Conservation (phyloP, 1,140 invertebrate species). For the Cepaea nemoralis region DNA sequence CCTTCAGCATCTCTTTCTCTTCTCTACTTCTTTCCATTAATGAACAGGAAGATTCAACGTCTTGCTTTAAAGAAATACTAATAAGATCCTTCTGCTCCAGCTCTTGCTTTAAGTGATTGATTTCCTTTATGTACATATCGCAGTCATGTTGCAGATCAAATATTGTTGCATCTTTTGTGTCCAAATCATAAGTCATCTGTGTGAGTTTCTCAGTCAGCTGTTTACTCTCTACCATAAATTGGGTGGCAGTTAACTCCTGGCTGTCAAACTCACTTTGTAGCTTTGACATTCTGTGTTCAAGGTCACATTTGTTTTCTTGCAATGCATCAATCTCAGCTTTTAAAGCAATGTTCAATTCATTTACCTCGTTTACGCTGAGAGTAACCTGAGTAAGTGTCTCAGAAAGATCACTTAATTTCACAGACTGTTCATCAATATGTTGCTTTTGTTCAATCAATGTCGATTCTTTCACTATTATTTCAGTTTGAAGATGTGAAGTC, state of each 20-base stretch:
- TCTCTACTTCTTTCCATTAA: conserved; percentile 40
- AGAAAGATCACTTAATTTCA: neutral
- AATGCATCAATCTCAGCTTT: neutral
- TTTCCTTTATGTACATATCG: conserved; percentile 45
- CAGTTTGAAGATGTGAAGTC: neutral
- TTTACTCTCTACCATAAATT: conserved; percentile 11
- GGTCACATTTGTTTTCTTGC: neutral
- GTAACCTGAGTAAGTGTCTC: neutral
- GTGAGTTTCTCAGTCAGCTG: conserved; percentile 32
- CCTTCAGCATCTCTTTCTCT: conserved; percentile 50
- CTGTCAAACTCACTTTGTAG: conserved; percentile 2
- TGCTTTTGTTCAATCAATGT: neutral
- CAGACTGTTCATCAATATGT: neutral
- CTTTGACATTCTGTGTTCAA: conserved; percentile 1
- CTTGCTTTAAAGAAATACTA: conserved; percentile 31
- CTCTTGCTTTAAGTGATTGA: conserved; percentile 42
- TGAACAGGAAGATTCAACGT: conserved; percentile 30
- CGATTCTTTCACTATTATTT: neutral
- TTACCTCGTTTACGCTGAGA: neutral
- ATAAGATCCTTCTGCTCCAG: conserved; percentile 42
- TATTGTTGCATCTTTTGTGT: conserved; percentile 7
- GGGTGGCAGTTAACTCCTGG: neutral
- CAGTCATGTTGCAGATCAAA: conserved; percentile 37
- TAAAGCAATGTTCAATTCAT: neutral
- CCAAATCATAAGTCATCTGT: conserved; percentile 7